Conservation (phyloP, 2,888 invertebrate species). For the Zygogramma bicolorata region DNA sequence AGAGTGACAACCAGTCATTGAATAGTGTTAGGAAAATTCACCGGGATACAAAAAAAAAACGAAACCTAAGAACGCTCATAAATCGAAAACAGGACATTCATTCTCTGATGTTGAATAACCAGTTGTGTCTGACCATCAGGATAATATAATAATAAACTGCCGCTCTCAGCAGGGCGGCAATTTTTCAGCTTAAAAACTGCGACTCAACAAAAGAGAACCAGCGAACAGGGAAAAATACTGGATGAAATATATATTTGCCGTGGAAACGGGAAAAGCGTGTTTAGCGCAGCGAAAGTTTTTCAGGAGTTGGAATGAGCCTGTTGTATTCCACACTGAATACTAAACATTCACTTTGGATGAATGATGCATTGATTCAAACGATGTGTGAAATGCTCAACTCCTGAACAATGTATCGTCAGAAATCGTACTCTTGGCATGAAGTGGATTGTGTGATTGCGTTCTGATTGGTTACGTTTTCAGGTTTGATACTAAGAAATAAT, state of each 20-base stretch:
- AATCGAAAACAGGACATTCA: constrained; percentile 9
- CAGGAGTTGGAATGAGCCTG: neutral
- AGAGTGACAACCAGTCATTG: too few species aligned
- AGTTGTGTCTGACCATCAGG: constrained; percentile 7
- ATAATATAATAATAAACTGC: constrained; percentile 6
- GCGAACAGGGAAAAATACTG: constrained; percentile 2
- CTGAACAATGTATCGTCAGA: too few species aligned
- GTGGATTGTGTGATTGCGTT: too few species aligned
- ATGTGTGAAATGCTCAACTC: neutral
- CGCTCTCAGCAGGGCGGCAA: neutral
- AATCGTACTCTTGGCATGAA: too few species aligned
- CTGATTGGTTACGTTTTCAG: too few species aligned
- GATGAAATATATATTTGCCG: neutral
- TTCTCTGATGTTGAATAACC: neutral
- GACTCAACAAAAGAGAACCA: constrained; percentile 4
- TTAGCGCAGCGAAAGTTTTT: constrained; percentile 2
- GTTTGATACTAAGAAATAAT: too few species aligned
- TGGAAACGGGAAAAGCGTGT: neutral
- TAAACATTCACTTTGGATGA: neutral
- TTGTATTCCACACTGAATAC: neutral
- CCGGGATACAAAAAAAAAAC: neutral
- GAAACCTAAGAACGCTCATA: neutral
- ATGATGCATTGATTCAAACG: neutral
- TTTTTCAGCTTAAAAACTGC: constrained; percentile 7
- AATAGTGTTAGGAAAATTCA: neutral